phyloP scores from a whole-genome alignment of 2,888 invertebrate genomes.

The Carabus problematicus region DNA sequence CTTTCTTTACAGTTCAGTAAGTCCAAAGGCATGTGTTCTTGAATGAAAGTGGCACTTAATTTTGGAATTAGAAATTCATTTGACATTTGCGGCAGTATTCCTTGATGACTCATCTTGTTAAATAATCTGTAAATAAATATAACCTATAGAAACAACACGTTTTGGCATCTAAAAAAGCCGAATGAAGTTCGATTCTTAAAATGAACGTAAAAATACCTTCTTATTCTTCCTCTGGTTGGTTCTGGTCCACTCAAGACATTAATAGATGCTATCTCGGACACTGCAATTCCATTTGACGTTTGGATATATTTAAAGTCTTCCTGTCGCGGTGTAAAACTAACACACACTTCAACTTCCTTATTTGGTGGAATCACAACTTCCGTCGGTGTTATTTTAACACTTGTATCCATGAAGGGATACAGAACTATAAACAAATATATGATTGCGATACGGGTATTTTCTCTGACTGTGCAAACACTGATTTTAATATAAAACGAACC shows the following conservation, averaged over 20 bases:
- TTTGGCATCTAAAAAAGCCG: too few species aligned
- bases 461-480: neutral
- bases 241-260: conserved; percentile 55
- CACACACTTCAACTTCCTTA: conserved; percentile 50
- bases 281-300: conserved; percentile 46
- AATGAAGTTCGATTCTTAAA: too few species aligned
- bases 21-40: conserved; percentile 53
- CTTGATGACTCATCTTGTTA: conserved; percentile 19
- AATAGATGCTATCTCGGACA: conserved; percentile 55
- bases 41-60: conserved; percentile 50
- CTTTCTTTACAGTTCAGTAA: conserved; percentile 52
- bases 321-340: conserved; percentile 52
- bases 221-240: conserved; percentile 54
- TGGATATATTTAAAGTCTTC: conserved; percentile 52
- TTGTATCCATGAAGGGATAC: conserved; percentile 44
- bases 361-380: conserved; percentile 52
- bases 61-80: conserved; percentile 25
- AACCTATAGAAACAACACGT: too few species aligned
- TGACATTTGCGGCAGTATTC: conserved; percentile 17
- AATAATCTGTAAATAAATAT: conserved; percentile 16
- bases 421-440: conserved; percentile 10
- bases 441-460: neutral
- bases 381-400: conserved; percentile 52
- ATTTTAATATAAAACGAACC: neutral
- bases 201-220: conserved; percentile 44